A percentile compares a stretch with the other conserved stretches of the same genome.
Evolutionary conservation across 2,888 invertebrate genomes (phyloP).

Genomic region (Hirtodrosophila trivittata): DNA sequence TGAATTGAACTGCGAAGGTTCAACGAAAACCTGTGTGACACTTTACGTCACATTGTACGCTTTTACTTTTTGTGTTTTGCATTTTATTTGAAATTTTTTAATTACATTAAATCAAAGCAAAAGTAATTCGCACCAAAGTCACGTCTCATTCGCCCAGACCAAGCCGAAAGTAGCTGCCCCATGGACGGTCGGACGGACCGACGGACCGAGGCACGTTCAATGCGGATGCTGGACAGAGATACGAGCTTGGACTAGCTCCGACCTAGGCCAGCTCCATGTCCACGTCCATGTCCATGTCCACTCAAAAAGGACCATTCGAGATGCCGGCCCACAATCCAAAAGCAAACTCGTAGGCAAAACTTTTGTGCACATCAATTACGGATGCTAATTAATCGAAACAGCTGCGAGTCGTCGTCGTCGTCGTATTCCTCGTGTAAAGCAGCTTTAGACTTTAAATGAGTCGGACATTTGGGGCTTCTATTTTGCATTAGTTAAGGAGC

Average conservation of each 20-base stretch:
- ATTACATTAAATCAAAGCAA: constrained; percentile 82
- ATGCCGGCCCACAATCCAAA: constrained; percentile 55
- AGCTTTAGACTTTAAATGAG: constrained; percentile 46
- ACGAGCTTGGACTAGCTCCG: constrained; percentile 28
- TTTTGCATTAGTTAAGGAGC: constrained; percentile 6
- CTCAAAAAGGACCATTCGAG: constrained; percentile 37
- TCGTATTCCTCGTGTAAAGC: no score
- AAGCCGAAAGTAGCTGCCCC: constrained; percentile 15
- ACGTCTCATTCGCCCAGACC: constrained; percentile 61
- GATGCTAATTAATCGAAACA: constrained; percentile 82
- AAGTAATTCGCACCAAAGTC: constrained; percentile 80
- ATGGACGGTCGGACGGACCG: constrained; percentile 26
- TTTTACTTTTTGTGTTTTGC: constrained; percentile 33
- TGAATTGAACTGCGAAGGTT: constrained; percentile 10
- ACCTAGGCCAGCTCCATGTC: constrained; percentile 40
- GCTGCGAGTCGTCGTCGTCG: constrained; percentile 45
- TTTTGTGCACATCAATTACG: constrained; percentile 82
- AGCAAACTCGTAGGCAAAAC: constrained; percentile 70
- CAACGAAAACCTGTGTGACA: constrained; percentile 23
- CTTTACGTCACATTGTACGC: constrained; percentile 43
- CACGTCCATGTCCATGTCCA: constrained; percentile 40
- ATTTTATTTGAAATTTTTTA: constrained; percentile 71
- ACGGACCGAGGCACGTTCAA: constrained; percentile 59
- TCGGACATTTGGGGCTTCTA: constrained; percentile 24
- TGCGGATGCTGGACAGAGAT: constrained; percentile 31